Evolutionary conservation across 2,888 invertebrate genomes (phyloP), one percentile per base, ranked within the genome.

Genomic region (Apodemia zela): DNA sequence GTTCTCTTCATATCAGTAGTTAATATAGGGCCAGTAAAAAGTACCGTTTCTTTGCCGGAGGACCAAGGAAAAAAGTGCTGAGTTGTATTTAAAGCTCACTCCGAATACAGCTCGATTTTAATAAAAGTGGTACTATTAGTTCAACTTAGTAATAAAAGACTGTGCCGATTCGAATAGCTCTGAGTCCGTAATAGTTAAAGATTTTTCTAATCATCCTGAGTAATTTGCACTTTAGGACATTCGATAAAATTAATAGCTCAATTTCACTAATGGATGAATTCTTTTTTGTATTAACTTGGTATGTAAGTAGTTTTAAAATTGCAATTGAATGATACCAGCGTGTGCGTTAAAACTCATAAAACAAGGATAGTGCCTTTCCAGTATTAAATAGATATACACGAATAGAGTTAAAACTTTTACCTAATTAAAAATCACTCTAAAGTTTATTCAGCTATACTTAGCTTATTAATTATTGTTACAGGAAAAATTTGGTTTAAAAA

Each of bases 301-400:
- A 57, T 42, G 29, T 58, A 57, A 47, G 51, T 51, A 25, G 21
- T 21, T 51, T 49, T 42, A 42, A 17, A 49, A 10, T 49, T 17
- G 49, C 8, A 49, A 45, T 45, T 45, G 42, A 49, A 45, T 33
- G 15, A 42, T 42, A 15, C 42, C 42, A 42, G 42, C 3, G 62
- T 58, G 45, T 62, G 58, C 57, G 65, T 66, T 71, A 69, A 80
- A 33, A 33, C 33, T 33, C 79, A 73, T 70, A 74, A 81, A 80
- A 79, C 82, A 87, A 86, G 84, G 75, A 85, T 87, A 88, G 89
- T 89, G 89, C 89, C 89, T 90, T 89, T 89, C 80, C 81, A 82
- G 60, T 13, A 54, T 54, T 25, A 54, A 54, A 21, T 54, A 54
- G 21, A 54, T 54, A 21, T 54, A 54, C 51, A 25, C 72, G 69